Conservation (phyloP, 1,140 invertebrate species). For the Drosophila tani region DNA sequence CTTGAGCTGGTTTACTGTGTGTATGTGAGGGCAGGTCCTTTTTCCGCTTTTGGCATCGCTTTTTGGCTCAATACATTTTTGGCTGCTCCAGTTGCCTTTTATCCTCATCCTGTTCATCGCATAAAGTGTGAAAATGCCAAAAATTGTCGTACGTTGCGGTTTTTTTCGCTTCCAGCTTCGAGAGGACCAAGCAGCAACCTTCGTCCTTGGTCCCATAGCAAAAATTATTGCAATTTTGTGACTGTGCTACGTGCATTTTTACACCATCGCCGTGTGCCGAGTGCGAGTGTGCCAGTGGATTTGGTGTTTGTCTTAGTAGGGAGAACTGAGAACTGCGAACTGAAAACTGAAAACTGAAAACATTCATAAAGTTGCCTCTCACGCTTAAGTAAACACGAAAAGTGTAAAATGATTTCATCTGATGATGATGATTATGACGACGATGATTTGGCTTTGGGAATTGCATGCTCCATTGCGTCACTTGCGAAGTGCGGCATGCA, state of each 20-base stretch:
- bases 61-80: constrained; percentile 27
- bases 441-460: constrained; percentile 65
- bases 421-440: constrained; percentile 66
- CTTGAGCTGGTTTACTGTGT: background rate
- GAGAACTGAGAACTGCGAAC: background rate
- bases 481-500: constrained; percentile 30
- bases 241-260: constrained; percentile 72
- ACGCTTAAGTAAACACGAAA: constrained; percentile 81
- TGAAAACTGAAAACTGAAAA: constrained; percentile 24
- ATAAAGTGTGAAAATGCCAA: constrained; percentile 78
- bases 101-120: constrained; percentile 43
- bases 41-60: constrained; percentile 11
- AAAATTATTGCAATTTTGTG: constrained; percentile 80
- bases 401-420: constrained; percentile 80
- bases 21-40: background rate
- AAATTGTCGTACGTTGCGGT: constrained; percentile 77
- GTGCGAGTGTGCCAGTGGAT: constrained; percentile 48
- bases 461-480: constrained; percentile 57
- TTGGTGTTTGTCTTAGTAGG: constrained; percentile 68
- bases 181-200: background rate
- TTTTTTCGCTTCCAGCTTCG: constrained; percentile 46
- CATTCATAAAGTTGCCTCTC: constrained; percentile 72
- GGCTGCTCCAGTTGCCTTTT: constrained; percentile 26
- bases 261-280: constrained; percentile 18
- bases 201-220: constrained; percentile 26